These are phyloP conservation scores for Zaprionus kolodkinae DNA, from an alignment of 1,140 invertebrate species.

Conservation along the genomic window DNA sequence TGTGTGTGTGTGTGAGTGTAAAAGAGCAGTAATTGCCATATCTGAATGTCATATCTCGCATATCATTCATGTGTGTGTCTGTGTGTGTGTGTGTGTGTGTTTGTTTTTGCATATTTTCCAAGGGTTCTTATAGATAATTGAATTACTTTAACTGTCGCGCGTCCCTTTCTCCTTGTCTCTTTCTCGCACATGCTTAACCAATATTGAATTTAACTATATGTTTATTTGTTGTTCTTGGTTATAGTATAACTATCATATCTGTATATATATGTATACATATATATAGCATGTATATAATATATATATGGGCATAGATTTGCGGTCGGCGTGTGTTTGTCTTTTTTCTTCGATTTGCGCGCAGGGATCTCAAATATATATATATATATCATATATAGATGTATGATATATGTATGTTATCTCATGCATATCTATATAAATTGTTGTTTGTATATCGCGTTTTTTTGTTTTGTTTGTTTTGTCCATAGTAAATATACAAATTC, in stretches of 20 bases:
- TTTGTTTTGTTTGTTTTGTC: conserved; percentile 13
- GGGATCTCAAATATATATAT: conserved; percentile 18
- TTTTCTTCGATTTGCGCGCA: neutral
- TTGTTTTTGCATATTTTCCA: conserved; percentile 32
- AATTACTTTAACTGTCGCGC: conserved; percentile 67
- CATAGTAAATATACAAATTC: conserved; percentile 83
- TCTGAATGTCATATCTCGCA: conserved; percentile 37
- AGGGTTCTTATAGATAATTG: conserved; percentile 78
- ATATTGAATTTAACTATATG: conserved; percentile 83
- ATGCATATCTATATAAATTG: conserved; percentile 54
- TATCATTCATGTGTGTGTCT: conserved; percentile 21
- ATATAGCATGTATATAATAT: conserved; percentile 43
- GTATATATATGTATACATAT: conserved; percentile 43
- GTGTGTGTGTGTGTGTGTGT: conserved; percentile 22
- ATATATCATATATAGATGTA: conserved; percentile 15
- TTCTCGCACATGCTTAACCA: conserved; percentile 57
- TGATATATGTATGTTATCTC: conserved; percentile 27
- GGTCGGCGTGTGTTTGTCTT: conserved; percentile 24
- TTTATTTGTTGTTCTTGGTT: conserved; percentile 82
- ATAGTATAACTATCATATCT: conserved; percentile 72
- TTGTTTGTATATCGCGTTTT: conserved; percentile 25
- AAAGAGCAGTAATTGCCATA: conserved; percentile 38
- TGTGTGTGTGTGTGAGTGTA: conserved; percentile 42
- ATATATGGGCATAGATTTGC: conserved; percentile 66
- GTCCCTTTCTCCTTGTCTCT: conserved; percentile 31